Evolutionary conservation across 2,888 invertebrate genomes (phyloP).

Genomic region (Chaetogeoica ovagalla): DNA sequence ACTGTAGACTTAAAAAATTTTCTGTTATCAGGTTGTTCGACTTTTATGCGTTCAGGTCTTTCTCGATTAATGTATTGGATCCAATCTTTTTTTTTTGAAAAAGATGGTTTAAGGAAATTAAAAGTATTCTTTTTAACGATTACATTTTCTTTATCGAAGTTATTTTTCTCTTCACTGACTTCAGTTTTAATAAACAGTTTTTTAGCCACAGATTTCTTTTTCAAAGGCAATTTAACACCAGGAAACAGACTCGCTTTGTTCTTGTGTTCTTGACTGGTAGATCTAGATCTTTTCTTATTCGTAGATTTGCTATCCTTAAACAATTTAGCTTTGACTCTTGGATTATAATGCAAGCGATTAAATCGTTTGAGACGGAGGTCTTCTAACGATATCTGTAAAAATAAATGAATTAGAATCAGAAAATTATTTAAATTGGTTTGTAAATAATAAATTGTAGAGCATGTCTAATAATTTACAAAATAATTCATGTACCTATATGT

Average conservation of each 20-base stretch:
- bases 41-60: slow-evolving; percentile 39
- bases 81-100: slow-evolving; percentile 31
- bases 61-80: slow-evolving; percentile 25
- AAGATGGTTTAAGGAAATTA: background rate
- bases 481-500: too few relatives aligned
- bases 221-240: slow-evolving; percentile 33
- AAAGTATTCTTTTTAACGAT: background rate
- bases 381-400: slow-evolving; percentile 37
- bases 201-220: slow-evolving; percentile 27
- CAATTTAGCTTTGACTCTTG: slow-evolving; percentile 43
- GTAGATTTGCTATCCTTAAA: slow-evolving; percentile 42
- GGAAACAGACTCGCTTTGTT: slow-evolving; percentile 24
- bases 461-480: too few relatives aligned
- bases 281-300: slow-evolving; percentile 33
- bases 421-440: background rate
- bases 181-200: slow-evolving; percentile 29
- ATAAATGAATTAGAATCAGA: background rate
- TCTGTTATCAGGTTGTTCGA: slow-evolving; percentile 25
- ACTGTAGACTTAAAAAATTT: slow-evolving; percentile 50
- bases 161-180: slow-evolving; percentile 10
- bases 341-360: slow-evolving; percentile 24
- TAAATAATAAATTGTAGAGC: background rate
- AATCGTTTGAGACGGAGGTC: slow-evolving; percentile 45
- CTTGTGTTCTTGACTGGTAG: slow-evolving; percentile 30
- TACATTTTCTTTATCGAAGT: background rate